Evolutionary conservation across 1,140 invertebrate genomes (phyloP), one percentile per base, ranked within the genome.

Genomic region (Neuroterus valhalla): DNA sequence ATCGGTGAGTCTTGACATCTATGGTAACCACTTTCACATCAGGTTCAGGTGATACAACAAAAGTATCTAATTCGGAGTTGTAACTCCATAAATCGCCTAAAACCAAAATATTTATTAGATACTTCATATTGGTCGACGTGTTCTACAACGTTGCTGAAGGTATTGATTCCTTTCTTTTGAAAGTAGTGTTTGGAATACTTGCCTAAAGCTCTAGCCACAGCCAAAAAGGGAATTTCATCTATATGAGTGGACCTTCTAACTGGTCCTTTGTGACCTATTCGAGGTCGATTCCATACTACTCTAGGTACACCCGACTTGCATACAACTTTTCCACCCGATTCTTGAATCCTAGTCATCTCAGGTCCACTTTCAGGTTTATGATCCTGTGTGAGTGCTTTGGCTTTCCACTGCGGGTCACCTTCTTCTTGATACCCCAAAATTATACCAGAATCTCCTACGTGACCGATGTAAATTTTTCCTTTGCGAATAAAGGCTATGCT

Each of bases 391-490:
- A 98, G 86, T 1, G 94, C 92, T 85, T 93, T 93, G 0, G 96
- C 94, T 69, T 92, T 92, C 96, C 96, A 98, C 77, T 93, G 91
- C 15, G 92, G 90, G 78, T 93, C 92, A 67, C 91, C 91, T 68
- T 93, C 92, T 75, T 93, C 92, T 86, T 96, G 94, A 85, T 94
- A 94, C 31, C 97, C 98, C 50, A 99, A 91, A 23, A 98, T 95
- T 83, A 99, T 97, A 15, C 94, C 96, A 0, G 98, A 99, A 89
- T 99, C 98, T 19, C 98, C 98, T 42, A 99, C 98, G 92, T 99
- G 98, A 17, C 98, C 98, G 69, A 98, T 96, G 85, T 99, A 99
- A 72, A 99, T 95, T 91, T 99, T 99, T 17, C 96, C 95, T 81
- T 95, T 93, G 76, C 97, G 92, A 82, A 99, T 97, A 87, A 99